phyloP scores from a whole-genome alignment of 2,888 invertebrate genomes.

The Carpatolechia fugitivella region DNA sequence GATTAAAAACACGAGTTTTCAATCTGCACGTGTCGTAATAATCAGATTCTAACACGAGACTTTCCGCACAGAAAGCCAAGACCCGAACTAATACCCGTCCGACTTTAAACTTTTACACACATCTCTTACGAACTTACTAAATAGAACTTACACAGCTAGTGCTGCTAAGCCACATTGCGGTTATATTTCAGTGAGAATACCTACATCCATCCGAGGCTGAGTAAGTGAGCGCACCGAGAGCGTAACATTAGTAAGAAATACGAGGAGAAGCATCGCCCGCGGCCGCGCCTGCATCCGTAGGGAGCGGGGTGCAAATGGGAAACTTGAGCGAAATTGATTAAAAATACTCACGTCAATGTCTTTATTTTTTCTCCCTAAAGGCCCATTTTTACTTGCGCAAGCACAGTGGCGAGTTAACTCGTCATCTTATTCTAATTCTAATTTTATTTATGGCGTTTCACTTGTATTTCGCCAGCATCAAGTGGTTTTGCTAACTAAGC shows the following conservation, averaged over 20 bases:
- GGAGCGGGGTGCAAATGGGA: background rate
- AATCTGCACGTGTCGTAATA: too few species aligned
- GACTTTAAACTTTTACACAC: background rate
- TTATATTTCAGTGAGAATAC: conserved; percentile 12
- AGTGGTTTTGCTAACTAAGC: too few species aligned
- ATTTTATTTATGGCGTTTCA: too few species aligned
- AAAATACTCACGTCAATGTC: too few species aligned
- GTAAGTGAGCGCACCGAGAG: conserved; percentile 14
- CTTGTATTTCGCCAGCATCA: too few species aligned
- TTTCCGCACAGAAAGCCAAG: too few species aligned
- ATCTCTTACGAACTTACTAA: background rate
- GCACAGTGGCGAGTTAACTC: too few species aligned
- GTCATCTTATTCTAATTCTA: too few species aligned
- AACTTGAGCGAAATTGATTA: background rate
- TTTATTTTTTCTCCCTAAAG: too few species aligned
- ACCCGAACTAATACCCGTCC: background rate
- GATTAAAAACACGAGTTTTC: too few species aligned
- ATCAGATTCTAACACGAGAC: too few species aligned
- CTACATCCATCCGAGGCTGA: conserved; percentile 5
- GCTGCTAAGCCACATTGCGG: conserved; percentile 4
- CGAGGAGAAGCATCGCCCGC: conserved; percentile 10
- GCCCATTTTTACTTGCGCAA: too few species aligned
- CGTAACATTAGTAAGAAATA: conserved; percentile 20
- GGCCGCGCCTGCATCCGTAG: background rate
- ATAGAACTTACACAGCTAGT: background rate